Base-by-base conservation (phyloP, 1,140 invertebrate species). In the Neoseiulus cucumeris region DNA sequence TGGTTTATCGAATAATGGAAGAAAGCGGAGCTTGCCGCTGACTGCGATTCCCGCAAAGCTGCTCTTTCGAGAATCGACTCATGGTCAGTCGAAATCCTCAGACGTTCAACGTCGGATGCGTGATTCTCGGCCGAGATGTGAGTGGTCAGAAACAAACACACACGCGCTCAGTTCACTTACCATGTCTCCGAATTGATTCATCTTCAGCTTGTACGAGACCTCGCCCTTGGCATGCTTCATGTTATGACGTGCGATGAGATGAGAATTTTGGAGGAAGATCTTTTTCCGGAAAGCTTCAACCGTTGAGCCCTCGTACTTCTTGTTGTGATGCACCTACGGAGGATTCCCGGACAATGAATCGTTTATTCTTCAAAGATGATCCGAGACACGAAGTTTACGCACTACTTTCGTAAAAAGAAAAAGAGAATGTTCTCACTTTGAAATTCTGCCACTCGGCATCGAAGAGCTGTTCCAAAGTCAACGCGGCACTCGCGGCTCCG, bases 111-210 rank as follows among this genome's bases (percentile, higher is more conserved):
- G n/a, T n/a, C n/a, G n/a, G n/a, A n/a, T n/a, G n/a, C n/a, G n/a
- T n/a, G n/a, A n/a, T n/a, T n/a, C n/a, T n/a, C n/a, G n/a, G n/a
- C n/a, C n/a, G n/a, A n/a, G n/a, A n/a, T n/a, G n/a, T n/a, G n/a
- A n/a, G n/a, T n/a, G n/a, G n/a, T n/a, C n/a, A n/a, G n/a, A n/a
- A n/a, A n/a, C n/a, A n/a, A n/a, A n/a, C n/a, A n/a, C n/a, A n/a
- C n/a, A n/a, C n/a, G n/a, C n/a, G n/a, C n/a, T n/a, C n/a, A n/a
- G n/a, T 9, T 39, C 4, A 73, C 71, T 72, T 71, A 82, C 80
- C 85, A 91, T 80, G 76, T 92, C 89, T 55, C 83, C 82, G 74
- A 85, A 92, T 73, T 90, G 83, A 75, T 92, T 91, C 70, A 89
- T 73, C 33, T 75, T 80, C 67, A 89, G 71, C 71, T 82, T 82